Percentiles rank a stretch among this genome's conserved stretches.
phyloP scores from a whole-genome alignment of 2,888 invertebrate genomes.

The Luperina testacea region DNA sequence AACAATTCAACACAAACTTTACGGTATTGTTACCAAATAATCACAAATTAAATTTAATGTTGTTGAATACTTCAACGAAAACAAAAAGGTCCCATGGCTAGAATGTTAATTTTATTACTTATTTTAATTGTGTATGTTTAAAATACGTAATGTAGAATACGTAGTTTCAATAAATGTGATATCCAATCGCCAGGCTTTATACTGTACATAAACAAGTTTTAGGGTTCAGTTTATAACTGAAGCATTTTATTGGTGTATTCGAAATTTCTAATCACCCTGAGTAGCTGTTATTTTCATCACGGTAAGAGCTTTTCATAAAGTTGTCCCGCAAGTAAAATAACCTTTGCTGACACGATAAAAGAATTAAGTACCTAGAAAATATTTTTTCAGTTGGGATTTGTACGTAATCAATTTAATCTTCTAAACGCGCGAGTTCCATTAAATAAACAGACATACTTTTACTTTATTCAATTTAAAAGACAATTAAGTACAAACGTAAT shows the following conservation, averaged over 20 bases:
- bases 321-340: no score
- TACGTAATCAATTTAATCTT: not conserved
- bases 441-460: not conserved
- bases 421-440: not conserved
- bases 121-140: not conserved
- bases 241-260: no score
- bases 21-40: no score
- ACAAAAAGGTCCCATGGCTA: no score
- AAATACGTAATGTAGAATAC: not conserved
- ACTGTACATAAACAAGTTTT: not conserved
- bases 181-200: no score
- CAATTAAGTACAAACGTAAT: slow-evolving; percentile 21
- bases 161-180: no score
- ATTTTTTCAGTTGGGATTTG: no score
- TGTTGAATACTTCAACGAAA: no score
- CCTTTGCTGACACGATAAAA: not conserved
- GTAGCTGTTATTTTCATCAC: not conserved
- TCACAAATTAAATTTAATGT: no score
- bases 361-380: not conserved
- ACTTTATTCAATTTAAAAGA: slow-evolving; percentile 10
- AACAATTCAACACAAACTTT: no score
- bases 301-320: not conserved
- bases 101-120: no score
- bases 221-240: not conserved
- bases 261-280: not conserved